Evolutionary conservation across 1,140 invertebrate genomes (phyloP).

Genomic region (Lepidotrigona ventralis): DNA sequence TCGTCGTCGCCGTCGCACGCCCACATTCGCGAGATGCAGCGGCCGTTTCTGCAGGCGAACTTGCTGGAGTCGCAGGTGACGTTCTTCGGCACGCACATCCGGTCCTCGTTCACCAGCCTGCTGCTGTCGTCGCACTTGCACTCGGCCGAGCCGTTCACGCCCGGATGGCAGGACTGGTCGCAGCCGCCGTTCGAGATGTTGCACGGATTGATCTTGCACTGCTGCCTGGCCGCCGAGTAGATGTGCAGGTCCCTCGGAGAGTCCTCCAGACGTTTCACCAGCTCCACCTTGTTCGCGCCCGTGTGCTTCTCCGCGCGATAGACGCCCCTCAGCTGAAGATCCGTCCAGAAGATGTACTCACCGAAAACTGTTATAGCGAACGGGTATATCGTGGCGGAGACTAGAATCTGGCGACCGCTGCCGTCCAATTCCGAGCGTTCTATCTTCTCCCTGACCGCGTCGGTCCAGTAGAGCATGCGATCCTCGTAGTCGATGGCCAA

Average conservation of each 20-base stretch:
- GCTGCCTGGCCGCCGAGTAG: slow-evolving; percentile 89
- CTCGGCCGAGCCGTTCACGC: slow-evolving; percentile 89
- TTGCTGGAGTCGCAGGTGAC: slow-evolving; percentile 93
- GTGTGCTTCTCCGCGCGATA: slow-evolving; percentile 98
- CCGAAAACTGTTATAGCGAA: slow-evolving; percentile 96
- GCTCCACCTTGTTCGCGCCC: slow-evolving; percentile 95
- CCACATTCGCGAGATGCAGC: slow-evolving; percentile 97
- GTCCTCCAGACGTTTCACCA: slow-evolving; percentile 95
- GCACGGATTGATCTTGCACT: slow-evolving; percentile 92
- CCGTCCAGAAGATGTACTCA: slow-evolving; percentile 98
- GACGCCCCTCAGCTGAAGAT: slow-evolving; percentile 95
- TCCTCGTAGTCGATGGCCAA: slow-evolving; percentile 98
- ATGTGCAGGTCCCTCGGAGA: slow-evolving; percentile 95
- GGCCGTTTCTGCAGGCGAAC: slow-evolving; percentile 96
- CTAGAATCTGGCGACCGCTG: slow-evolving; percentile 86
- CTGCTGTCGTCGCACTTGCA: slow-evolving; percentile 92
- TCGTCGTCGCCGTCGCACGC: slow-evolving; percentile 98
- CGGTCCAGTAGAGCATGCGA: slow-evolving; percentile 97
- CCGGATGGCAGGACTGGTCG: slow-evolving; percentile 96
- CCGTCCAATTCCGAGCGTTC: slow-evolving; percentile 96
- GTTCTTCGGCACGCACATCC: slow-evolving; percentile 94
- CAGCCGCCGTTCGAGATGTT: slow-evolving; percentile 97
- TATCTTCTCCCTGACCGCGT: slow-evolving; percentile 98
- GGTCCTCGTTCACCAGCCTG: slow-evolving; percentile 94
- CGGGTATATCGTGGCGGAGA: slow-evolving; percentile 96